Base-by-base conservation (phyloP, 2,888 invertebrate genomes). In the Pediacus dermestoides region DNA sequence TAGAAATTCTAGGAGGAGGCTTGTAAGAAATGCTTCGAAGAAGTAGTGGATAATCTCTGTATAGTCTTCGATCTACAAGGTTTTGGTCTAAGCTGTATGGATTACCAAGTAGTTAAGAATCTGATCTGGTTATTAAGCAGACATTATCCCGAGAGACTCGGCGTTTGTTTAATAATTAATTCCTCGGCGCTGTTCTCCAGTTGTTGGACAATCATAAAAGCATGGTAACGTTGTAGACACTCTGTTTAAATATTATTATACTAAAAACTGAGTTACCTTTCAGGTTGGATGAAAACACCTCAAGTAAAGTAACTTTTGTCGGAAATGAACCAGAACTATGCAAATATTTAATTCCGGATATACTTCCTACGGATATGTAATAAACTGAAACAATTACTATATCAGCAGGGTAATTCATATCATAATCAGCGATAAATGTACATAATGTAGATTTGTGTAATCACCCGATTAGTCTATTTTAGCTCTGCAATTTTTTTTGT, bases 81-180 rank as follows among this genome's bases (percentile, higher is more conserved):
- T 50, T 87, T 88, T 60, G 82, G 82, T 39, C 68, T 85, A 26
- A 79, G 78, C 26, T 85, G 84, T 58, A 86, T 88, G 85, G 87
- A 88, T 61, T 87, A 87, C 64, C 85, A 85, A 64, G 74, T 87
- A 43, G 74, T 87, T 8, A 86, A 86, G 65, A 86, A 85, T 63
- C 70, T 88, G 18, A 85, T 87, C 46, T 85, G 85, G 85, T 65
- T 87, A 22, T 73, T 87, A 7, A 81, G 82, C 56, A 76, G 81
- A 44, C 85, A 87, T 61, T 88, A 85, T 63, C 87, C 87, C 0
- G 88, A 88, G 62, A 71, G 87, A 16, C 73, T 88, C 36, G 88
- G 88, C 1, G 74, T 84, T 21, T 87, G 87, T 56, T 73, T 88
- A 23, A 79, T 88, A 37, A 75, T 84, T 35, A 86, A 87, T 67